phyloP scores from a whole-genome alignment of 1,140 invertebrate genomes.

The Wasmannia auropunctata region DNA sequence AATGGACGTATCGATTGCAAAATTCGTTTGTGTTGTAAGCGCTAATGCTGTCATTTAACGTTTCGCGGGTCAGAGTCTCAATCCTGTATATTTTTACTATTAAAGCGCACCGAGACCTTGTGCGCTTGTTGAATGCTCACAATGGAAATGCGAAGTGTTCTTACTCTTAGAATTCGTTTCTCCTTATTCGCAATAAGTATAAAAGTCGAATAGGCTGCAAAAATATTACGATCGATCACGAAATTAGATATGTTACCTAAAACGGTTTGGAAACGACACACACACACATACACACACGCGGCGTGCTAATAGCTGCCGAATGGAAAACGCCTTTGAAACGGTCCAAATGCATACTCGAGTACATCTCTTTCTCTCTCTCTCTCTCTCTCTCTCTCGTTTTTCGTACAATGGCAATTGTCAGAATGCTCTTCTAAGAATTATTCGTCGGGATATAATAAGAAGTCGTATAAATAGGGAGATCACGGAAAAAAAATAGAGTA shows the following conservation, averaged over 20 bases:
- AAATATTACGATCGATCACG: slow-evolving; percentile 60
- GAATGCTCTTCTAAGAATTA: slow-evolving; percentile 20
- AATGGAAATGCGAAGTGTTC: slow-evolving; percentile 42
- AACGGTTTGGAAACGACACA: slow-evolving; percentile 19
- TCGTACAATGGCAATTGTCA: slow-evolving; percentile 23
- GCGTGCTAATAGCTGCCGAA: slow-evolving; percentile 26
- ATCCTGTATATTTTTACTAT: slow-evolving; percentile 15
- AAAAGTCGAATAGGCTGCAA: slow-evolving; percentile 62
- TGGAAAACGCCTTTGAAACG: slow-evolving; percentile 23
- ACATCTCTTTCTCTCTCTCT: too few relatives aligned
- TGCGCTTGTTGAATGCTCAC: slow-evolving; percentile 60
- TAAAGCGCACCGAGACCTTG: slow-evolving; percentile 59
- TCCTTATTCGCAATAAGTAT: slow-evolving; percentile 54
- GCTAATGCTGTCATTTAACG: slow-evolving; percentile 8
- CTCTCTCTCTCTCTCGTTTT: neutral
- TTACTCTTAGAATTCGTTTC: slow-evolving; percentile 36
- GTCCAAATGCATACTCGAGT: neutral
- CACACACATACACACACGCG: neutral
- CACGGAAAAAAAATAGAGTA: slow-evolving; percentile 52
- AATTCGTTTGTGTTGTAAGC: slow-evolving; percentile 15
- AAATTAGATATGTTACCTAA: slow-evolving; percentile 59
- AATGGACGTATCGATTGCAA: slow-evolving; percentile 42
- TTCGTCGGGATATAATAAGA: slow-evolving; percentile 32
- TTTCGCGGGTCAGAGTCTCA: neutral
- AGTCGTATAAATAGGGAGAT: slow-evolving; percentile 41